Conservation (phyloP, 2,888 invertebrate genomes). For the Lepidochrysops patricia region DNA sequence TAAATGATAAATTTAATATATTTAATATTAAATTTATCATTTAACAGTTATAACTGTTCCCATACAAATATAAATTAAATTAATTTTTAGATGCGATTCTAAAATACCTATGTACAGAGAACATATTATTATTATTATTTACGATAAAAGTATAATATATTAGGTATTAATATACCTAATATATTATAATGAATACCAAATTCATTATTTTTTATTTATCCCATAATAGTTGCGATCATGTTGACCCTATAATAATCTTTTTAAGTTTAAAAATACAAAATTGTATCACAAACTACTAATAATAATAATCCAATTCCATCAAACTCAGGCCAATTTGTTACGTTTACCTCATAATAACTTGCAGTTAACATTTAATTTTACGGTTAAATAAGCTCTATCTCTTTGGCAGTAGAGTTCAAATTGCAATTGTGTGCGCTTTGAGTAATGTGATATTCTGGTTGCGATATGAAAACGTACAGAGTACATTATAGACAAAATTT, state of each 20-base stretch:
- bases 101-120: no score
- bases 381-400: background rate
- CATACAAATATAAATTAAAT: no score
- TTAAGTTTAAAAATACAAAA: conserved; percentile 9
- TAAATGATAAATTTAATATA: no score
- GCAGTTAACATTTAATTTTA: background rate
- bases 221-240: background rate
- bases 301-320: conserved; percentile 12
- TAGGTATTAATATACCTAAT: no score
- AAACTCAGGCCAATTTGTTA: conserved; percentile 11
- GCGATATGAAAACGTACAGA: background rate
- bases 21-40: no score
- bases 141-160: background rate
- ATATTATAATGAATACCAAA: no score
- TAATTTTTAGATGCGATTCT: no score
- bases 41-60: no score
- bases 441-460: conserved; percentile 7
- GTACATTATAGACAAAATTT: background rate
- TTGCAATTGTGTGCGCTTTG: background rate
- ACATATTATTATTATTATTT: no score
- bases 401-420: background rate
- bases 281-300: conserved; percentile 8
- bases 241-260: background rate
- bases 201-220: no score
- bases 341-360: conserved; percentile 13